Evolutionary conservation across 2,797 vertebrate species (phyloP).

Genomic region (Centropyge bicolor): DNA sequence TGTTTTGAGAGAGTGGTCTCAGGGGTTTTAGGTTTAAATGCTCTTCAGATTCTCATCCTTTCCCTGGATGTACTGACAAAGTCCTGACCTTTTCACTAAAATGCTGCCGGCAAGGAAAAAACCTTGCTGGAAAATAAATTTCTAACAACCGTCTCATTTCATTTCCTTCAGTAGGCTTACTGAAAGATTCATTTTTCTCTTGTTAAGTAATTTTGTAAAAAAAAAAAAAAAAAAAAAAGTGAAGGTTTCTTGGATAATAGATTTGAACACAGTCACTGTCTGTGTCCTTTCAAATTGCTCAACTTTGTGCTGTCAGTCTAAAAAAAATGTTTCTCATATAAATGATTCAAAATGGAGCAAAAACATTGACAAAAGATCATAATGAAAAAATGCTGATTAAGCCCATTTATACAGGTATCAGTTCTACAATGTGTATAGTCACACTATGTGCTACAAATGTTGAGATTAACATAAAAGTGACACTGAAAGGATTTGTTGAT

Average conservation of each 20-base stretch:
- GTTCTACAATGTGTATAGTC: not conserved
- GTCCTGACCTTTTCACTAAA: not conserved
- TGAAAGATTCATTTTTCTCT: not conserved
- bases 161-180: not conserved
- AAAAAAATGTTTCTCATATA: too few species aligned
- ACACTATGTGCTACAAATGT: not conserved
- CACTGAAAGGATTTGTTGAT: not conserved
- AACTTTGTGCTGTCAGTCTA: not conserved
- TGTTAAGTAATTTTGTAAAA: not conserved
- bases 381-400: not conserved
- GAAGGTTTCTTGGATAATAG: not conserved
- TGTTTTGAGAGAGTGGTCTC: conserved; percentile 20
- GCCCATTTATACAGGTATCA: not conserved
- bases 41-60: conserved; percentile 13
- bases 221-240: too few species aligned
- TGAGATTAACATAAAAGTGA: not conserved
- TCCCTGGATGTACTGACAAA: not conserved
- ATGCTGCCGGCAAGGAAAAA: not conserved
- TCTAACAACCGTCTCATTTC: not conserved
- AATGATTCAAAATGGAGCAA: not conserved
- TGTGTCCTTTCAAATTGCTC: not conserved
- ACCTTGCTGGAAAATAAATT: not conserved
- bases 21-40: conserved; percentile 18
- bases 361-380: not conserved
- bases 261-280: not conserved